phyloP scores from a whole-genome alignment of 2,113 vertebrate species.

The Probosciger aterrimus region DNA sequence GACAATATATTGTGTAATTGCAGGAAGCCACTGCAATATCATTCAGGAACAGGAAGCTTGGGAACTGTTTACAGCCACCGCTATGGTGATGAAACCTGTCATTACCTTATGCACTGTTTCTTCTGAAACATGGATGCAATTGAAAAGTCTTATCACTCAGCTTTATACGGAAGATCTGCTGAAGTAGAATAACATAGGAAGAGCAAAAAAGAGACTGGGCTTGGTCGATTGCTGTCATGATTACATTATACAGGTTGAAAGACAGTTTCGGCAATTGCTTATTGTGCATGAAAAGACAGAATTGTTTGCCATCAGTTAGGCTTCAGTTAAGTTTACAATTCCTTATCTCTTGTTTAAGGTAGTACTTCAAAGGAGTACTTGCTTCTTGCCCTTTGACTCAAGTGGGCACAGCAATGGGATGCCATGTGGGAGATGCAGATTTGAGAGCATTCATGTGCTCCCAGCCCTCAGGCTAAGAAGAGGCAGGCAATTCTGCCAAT shows the following conservation, averaged over 20 bases:
- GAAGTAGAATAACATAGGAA: constrained; percentile 31
- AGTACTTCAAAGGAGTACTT: constrained; percentile 74
- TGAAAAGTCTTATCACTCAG: constrained; percentile 33
- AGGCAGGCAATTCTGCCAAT: background rate
- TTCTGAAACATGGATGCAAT: constrained; percentile 6
- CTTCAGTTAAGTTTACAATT: constrained; percentile 65
- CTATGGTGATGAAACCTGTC: constrained; percentile 7
- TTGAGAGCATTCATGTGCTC: constrained; percentile 23
- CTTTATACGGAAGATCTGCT: constrained; percentile 37
- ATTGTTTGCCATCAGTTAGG: constrained; percentile 50
- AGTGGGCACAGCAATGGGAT: constrained; percentile 51
- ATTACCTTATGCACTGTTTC: constrained; percentile 24
- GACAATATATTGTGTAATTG: constrained; percentile 68
- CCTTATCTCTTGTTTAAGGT: constrained; percentile 76
- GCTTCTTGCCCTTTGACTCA: constrained; percentile 58
- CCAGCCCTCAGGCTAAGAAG: background rate
- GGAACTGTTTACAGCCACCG: background rate
- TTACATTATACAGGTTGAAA: constrained; percentile 37
- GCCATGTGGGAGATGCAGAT: constrained; percentile 41
- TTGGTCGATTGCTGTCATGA: constrained; percentile 42
- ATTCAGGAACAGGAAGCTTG: constrained; percentile 13
- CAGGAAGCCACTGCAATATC: constrained; percentile 43
- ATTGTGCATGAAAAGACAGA: constrained; percentile 53
- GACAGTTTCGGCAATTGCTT: constrained; percentile 41
- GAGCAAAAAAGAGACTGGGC: background rate